Evolutionary conservation across 2,113 vertebrate genomes (phyloP).

Genomic region (Triplophysa rosa): DNA sequence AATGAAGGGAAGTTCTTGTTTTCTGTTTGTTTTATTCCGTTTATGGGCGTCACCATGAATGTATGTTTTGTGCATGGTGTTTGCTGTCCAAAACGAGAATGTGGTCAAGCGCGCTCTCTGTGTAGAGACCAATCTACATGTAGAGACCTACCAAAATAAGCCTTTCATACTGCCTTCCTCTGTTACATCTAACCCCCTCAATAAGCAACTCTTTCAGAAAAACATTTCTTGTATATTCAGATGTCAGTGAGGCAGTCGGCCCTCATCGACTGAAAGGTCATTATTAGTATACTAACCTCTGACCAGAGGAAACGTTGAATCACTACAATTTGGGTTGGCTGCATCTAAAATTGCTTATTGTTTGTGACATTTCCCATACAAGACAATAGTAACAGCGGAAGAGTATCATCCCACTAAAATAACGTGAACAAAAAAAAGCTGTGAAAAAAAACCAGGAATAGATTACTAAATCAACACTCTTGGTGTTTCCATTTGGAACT

Average conservation of each 20-base stretch:
- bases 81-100: constrained; percentile 68
- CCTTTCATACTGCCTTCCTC: constrained; percentile 55
- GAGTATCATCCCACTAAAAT: background rate
- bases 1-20: constrained; percentile 61
- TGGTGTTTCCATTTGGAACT: constrained; percentile 61
- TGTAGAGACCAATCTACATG: constrained; percentile 60
- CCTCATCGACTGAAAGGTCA: constrained; percentile 2
- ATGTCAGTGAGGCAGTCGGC: too few relatives aligned
- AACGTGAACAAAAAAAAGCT: background rate
- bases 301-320: constrained; percentile 24
- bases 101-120: constrained; percentile 63
- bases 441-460: background rate
- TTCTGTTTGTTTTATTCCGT: constrained; percentile 66
- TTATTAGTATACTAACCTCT: constrained; percentile 35
- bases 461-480: constrained; percentile 49
- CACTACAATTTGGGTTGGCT: constrained; percentile 27
- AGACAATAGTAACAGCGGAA: constrained; percentile 4
- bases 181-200: constrained; percentile 47
- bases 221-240: constrained; percentile 39
- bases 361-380: constrained; percentile 38
- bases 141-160: constrained; percentile 65
- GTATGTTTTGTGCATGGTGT: constrained; percentile 70
- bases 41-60: constrained; percentile 67
- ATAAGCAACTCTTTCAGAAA: constrained; percentile 53
- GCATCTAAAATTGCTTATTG: constrained; percentile 1